Evolutionary conservation across 2,888 invertebrate genomes (phyloP).

Genomic region (Myopa testacea): DNA sequence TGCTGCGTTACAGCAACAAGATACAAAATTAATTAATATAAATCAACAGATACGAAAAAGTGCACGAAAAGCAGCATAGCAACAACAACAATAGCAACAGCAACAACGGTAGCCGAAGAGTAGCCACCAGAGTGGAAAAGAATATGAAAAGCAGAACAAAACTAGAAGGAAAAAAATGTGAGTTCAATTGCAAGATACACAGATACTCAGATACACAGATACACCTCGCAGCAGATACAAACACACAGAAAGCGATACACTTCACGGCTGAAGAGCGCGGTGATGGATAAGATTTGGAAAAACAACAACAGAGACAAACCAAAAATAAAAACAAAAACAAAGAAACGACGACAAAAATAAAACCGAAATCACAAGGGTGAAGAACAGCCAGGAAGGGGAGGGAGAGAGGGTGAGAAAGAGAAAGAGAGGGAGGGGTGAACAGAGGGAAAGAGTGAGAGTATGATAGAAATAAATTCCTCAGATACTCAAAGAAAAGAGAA

Average conservation of each 20-base stretch:
- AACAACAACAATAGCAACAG: neutral
- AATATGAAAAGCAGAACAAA: conserved; percentile 3
- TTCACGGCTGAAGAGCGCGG: neutral
- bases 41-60: conserved; percentile 4
- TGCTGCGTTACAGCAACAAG: neutral
- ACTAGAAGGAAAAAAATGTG: neutral
- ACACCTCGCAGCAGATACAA: neutral
- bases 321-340: conserved; percentile 1
- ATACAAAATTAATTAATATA: conserved; percentile 17
- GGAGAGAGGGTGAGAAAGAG: neutral
- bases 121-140: neutral
- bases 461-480: too few species aligned
- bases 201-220: neutral
- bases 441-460: too few species aligned
- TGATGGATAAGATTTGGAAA: neutral
- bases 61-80: neutral
- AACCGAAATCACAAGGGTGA: neutral
- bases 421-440: neutral
- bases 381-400: neutral
- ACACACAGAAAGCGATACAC: neutral
- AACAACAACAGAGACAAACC: neutral
- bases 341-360: neutral
- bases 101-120: neutral
- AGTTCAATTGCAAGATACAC: neutral
- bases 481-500: too few species aligned